Base-by-base conservation (phyloP, 2,888 invertebrate species). In the Oscheius sp. region DNA sequence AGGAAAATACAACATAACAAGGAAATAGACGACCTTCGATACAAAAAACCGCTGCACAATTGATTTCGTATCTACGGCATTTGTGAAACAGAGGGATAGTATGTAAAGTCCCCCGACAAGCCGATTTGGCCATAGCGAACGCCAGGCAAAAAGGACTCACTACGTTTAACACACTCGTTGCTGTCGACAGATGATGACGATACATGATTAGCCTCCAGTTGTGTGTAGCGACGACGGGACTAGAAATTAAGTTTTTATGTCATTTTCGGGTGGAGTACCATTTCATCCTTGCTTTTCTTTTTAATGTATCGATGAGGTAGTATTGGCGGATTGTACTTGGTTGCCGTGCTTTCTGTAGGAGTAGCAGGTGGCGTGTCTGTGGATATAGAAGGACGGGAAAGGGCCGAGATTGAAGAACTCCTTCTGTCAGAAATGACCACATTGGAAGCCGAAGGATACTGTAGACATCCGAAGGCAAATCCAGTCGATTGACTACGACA, bases 41-140 rank as follows among this genome's bases (percentile, higher is more conserved):
- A 26, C 26, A 33, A 56, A 56, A 56, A 56, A 56, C 33, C 22
- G 38, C 9, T 24, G 38, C 38, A 33, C 33, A 56, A 59, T 59
- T 41, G 41, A 59, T 54, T 54, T 54, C 36, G 54, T 32, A n/a
- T 22, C 22, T 41, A 41, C 28, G 59, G 44, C 59, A 59, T 59
- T 54, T 32, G 44, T 59, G 59, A 59, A 59, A 59, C 59, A 59
- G 44, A 22, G 28, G 59, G 59, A 59, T 44, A 59, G 59, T 59
- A 59, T 59, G 59, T 44, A 59, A 59, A 59, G 59, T 44, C 59
- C 44, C 44, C 44, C 30, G 41, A 17, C 59, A 44, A 59, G 41
- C 59, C 59, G 59, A 59, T 59, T 59, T 59, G 33, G 41, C 41
- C 32, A 33, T 24, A 24, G 33, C n/a, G 54, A 54, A 54, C 54